Evolutionary conservation across 2,113 vertebrate species (phyloP).

Genomic region (Dromaius novaehollandiae): DNA sequence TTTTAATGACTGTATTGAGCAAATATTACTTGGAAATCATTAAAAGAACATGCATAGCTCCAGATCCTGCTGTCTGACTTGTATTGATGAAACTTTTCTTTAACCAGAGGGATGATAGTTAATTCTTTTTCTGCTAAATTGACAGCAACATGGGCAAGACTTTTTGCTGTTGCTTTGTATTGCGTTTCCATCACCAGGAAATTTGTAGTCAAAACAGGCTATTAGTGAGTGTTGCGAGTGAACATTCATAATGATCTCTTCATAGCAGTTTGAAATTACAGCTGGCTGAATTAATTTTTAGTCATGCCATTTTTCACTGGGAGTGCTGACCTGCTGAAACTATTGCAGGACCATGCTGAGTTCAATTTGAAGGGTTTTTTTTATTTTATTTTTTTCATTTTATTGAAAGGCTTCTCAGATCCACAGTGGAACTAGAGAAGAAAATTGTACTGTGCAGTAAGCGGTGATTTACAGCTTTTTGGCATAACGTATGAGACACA

Average conservation of each 20-base stretch:
- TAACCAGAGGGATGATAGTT: background rate
- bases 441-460: background rate
- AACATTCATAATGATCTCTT: background rate
- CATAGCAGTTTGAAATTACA: background rate
- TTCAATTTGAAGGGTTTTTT: background rate
- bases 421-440: background rate
- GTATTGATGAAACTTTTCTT: constrained; percentile 16
- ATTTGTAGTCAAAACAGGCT: background rate
- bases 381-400: background rate
- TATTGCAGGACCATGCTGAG: background rate
- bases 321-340: background rate
- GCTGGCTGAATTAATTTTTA: constrained; percentile 3
- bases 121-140: constrained; percentile 24
- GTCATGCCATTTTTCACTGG: background rate
- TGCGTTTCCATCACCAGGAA: constrained; percentile 21
- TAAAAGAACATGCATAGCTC: constrained; percentile 7
- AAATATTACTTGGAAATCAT: constrained; percentile 14
- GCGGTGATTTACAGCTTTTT: background rate
- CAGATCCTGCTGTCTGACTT: background rate
- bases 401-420: background rate
- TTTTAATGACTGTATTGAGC: constrained; percentile 40
- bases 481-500: fast-evolving
- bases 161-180: constrained; percentile 11
- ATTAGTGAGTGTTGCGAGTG: background rate
- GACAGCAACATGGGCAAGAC: background rate